phyloP scores from a whole-genome alignment of 2,113 vertebrate genomes.

The Pandion haliaetus region DNA sequence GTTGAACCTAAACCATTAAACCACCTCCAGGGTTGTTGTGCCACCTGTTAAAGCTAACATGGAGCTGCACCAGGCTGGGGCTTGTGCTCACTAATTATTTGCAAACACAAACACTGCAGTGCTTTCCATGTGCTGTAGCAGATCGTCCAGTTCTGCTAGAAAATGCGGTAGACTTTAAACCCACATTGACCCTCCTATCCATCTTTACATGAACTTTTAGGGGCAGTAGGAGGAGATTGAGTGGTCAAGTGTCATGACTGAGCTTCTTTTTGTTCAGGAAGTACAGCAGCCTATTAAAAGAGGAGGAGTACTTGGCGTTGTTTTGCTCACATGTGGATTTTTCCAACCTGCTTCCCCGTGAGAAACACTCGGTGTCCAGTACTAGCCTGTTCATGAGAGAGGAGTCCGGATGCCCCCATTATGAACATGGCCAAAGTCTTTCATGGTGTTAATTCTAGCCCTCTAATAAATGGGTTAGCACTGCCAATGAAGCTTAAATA shows the following conservation, averaged over 20 bases:
- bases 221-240: not conserved
- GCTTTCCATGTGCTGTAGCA: not conserved
- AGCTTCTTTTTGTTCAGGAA: not conserved
- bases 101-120: not conserved
- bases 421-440: not conserved
- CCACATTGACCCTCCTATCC: not conserved
- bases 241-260: not conserved
- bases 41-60: not conserved
- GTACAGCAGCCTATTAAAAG: not conserved
- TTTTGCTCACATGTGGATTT: not conserved
- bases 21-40: not conserved
- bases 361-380: not conserved
- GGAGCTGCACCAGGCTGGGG: not conserved
- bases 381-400: not conserved
- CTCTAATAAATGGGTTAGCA: not conserved
- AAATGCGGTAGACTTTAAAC: not conserved
- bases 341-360: not conserved
- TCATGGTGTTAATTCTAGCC: not conserved
- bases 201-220: not conserved
- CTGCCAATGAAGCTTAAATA: not conserved
- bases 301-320: rapidly evolving
- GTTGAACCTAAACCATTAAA: not conserved
- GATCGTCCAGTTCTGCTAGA: not conserved
- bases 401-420: not conserved
- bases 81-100: not conserved